Evolutionary conservation across 2,113 vertebrate species (phyloP).

Genomic region (Egretta garzetta): DNA sequence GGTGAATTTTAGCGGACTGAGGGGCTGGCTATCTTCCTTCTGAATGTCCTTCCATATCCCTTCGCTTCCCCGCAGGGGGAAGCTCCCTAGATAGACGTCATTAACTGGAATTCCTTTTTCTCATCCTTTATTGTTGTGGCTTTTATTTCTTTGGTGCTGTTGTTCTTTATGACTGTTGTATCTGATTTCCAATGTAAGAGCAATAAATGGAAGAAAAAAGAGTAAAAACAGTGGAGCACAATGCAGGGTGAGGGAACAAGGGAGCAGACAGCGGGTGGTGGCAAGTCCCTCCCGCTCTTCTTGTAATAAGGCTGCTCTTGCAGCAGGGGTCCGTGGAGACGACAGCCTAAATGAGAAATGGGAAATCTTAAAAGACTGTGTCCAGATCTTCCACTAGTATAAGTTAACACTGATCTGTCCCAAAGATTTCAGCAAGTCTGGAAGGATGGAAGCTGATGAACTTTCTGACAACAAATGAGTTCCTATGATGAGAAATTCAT

Average conservation of each 20-base stretch:
- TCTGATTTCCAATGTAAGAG: slow-evolving; percentile 24
- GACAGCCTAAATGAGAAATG: not conserved
- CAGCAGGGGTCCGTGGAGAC: not conserved
- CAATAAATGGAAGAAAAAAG: slow-evolving; percentile 14
- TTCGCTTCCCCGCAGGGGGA: not conserved
- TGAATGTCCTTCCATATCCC: not conserved
- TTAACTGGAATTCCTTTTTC: slow-evolving; percentile 1
- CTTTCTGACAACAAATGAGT: not conserved
- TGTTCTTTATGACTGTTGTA: slow-evolving; percentile 19
- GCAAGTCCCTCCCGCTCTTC: not conserved
- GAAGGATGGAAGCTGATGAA: not conserved
- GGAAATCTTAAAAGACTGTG: not conserved
- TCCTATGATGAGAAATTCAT: not conserved
- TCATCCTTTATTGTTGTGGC: not conserved
- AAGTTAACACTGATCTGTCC: not conserved
- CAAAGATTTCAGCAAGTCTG: not conserved
- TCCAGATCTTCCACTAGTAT: not conserved
- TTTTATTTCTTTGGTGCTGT: slow-evolving; percentile 13
- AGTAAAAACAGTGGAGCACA: not conserved
- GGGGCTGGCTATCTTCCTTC: not conserved
- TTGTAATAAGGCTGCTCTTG: not conserved
- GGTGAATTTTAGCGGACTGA: not conserved
- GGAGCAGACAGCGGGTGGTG: not conserved
- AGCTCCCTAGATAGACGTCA: not conserved
- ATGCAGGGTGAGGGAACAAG: not conserved